These are phyloP conservation scores for Taxidea taxus DNA, from an alignment of 2,113 vertebrate genomes.

Conservation along the genomic window DNA sequence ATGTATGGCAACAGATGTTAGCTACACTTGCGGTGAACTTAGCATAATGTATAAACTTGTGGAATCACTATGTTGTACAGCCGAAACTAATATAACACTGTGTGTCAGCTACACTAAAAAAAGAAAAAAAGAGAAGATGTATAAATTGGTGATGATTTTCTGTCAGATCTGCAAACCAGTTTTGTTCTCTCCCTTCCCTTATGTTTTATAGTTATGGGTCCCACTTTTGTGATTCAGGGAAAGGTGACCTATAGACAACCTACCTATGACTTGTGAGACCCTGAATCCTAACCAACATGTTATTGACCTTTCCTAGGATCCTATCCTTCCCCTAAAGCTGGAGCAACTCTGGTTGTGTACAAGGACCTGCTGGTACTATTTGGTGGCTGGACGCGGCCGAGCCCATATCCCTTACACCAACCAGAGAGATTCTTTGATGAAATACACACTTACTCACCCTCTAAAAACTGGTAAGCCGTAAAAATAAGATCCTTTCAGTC, in stretches of 20 bases:
- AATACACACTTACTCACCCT: conserved; percentile 98
- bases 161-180: conserved; percentile 50
- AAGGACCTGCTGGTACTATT: conserved; percentile 97
- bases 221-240: fast-evolving
- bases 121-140: not conserved
- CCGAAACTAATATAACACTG: not conserved
- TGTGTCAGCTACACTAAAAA: not conserved
- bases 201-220: not conserved
- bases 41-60: not conserved
- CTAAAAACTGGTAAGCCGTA: conserved; percentile 95
- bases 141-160: conserved; percentile 52
- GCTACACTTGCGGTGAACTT: not conserved
- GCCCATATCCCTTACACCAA: conserved; percentile 97
- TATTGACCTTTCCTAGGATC: conserved; percentile 86
- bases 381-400: conserved; percentile 97
- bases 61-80: not conserved
- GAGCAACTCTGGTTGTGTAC: conserved; percentile 96
- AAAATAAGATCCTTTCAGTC: not conserved
- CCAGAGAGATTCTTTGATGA: conserved; percentile 99
- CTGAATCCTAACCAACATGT: not conserved
- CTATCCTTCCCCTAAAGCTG: conserved; percentile 98
- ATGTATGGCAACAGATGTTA: not conserved
- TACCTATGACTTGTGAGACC: fast-evolving
- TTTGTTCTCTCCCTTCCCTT: not conserved
- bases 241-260: fast-evolving